Percentiles rank a stretch among this genome's conserved stretches.
Conservation (phyloP, 2,797 vertebrate species). For the Smutsia gigantea region DNA sequence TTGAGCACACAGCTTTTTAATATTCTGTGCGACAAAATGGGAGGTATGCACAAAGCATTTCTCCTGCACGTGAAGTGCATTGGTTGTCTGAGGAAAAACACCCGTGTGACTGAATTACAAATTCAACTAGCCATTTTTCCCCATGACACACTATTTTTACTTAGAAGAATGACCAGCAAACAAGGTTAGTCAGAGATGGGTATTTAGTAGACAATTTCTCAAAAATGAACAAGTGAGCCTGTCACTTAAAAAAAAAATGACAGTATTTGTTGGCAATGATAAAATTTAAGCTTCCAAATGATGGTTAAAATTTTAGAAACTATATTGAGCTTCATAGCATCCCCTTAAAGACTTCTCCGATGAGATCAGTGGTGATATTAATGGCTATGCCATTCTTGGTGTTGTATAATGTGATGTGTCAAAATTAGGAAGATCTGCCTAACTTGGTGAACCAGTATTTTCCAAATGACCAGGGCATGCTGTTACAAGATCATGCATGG, state of each 20-base stretch:
- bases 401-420: rapidly evolving
- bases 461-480: not conserved
- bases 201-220: not conserved
- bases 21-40: not conserved
- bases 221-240: not conserved
- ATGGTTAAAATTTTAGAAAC: slow-evolving; percentile 5
- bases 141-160: not conserved
- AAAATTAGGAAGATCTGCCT: not conserved
- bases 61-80: rapidly evolving
- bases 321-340: not conserved
- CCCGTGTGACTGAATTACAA: not conserved
- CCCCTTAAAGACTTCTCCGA: not conserved
- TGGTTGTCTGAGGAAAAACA: not conserved
- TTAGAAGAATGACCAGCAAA: not conserved
- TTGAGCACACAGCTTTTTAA: not conserved
- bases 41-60: rapidly evolving
- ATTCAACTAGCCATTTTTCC: not conserved
- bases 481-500: rapidly evolving
- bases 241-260: not conserved
- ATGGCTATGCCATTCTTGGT: not conserved
- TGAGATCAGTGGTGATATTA: not conserved
- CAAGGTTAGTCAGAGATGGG: not conserved
- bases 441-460: not conserved
- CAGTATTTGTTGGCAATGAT: not conserved
- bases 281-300: not conserved